Percentiles rank a stretch among this genome's conserved stretches.
phyloP scores from a whole-genome alignment of 1,140 invertebrate species.

The Drosophila bipectinata region DNA sequence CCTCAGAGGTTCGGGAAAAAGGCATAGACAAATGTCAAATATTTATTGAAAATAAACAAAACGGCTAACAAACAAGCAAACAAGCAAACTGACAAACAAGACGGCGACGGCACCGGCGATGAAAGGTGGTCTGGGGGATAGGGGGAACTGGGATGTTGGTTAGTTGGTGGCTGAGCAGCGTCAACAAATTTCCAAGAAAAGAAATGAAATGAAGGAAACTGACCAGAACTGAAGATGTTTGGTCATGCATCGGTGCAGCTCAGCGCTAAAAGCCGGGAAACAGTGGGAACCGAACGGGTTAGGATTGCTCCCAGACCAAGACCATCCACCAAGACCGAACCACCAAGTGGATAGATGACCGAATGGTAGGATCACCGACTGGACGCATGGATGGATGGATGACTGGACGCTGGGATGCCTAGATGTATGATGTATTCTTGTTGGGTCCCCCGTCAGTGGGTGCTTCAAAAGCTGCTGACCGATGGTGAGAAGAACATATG shows the following conservation, averaged over 20 bases:
- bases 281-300: conserved; percentile 48
- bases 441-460: conserved; percentile 55
- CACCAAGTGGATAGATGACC: conserved; percentile 33
- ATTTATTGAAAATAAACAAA: conserved; percentile 80
- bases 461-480: conserved; percentile 73
- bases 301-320: conserved; percentile 6
- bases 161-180: conserved; percentile 27
- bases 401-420: conserved; percentile 11
- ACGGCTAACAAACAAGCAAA: conserved; percentile 66
- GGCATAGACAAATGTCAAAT: conserved; percentile 82
- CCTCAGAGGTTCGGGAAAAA: conserved; percentile 59
- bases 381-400: conserved; percentile 41
- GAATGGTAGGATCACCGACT: conserved; percentile 4
- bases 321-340: neutral
- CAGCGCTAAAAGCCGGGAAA: conserved; percentile 57
- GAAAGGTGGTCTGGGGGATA: conserved; percentile 10
- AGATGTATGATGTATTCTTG: conserved; percentile 41
- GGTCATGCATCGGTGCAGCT: conserved; percentile 72
- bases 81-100: conserved; percentile 79
- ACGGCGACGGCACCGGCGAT: conserved; percentile 33
- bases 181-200: conserved; percentile 78
- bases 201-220: conserved; percentile 75
- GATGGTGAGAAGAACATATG: conserved; percentile 52
- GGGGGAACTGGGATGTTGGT: conserved; percentile 13
- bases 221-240: conserved; percentile 82